Percentiles rank a stretch among this genome's conserved stretches.
phyloP scores from a whole-genome alignment of 2,888 invertebrate species.

The Crematogaster levior region DNA sequence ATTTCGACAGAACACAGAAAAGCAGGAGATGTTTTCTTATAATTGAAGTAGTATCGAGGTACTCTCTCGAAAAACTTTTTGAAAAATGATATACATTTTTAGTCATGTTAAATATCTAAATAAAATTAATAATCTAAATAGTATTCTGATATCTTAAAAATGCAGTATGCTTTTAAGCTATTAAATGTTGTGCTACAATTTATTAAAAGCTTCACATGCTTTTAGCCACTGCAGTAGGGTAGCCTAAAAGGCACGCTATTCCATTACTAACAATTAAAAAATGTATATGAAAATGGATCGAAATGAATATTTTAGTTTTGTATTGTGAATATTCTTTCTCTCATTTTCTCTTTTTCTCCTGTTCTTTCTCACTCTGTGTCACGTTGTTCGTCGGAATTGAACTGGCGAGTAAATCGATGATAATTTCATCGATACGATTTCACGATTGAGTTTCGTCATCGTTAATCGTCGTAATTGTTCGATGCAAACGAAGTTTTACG shows the following conservation, averaged over 20 bases:
- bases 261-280: conserved; percentile 49
- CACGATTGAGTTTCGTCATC: conserved; percentile 23
- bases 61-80: neutral
- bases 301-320: conserved; percentile 31
- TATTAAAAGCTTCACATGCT: conserved; percentile 10
- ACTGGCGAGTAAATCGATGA: conserved; percentile 24
- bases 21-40: neutral
- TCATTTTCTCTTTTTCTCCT: neutral
- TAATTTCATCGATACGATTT: conserved; percentile 17
- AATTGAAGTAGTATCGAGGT: neutral
- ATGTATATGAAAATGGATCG: conserved; percentile 42
- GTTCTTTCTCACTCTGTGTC: neutral
- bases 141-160: neutral
- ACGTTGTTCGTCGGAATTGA: neutral
- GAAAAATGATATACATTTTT: neutral
- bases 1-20: neutral
- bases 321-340: neutral
- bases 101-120: neutral
- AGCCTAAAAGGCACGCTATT: conserved; percentile 2
- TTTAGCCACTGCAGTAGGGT: conserved; percentile 6
- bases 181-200: conserved; percentile 1
- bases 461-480: conserved; percentile 32
- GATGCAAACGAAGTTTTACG: conserved; percentile 28
- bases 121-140: neutral
- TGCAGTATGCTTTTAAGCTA: neutral